Evolutionary conservation across 2,888 invertebrate species (phyloP), one percentile per base, ranked within the genome.

Genomic region (Macrophya alboannulata): DNA sequence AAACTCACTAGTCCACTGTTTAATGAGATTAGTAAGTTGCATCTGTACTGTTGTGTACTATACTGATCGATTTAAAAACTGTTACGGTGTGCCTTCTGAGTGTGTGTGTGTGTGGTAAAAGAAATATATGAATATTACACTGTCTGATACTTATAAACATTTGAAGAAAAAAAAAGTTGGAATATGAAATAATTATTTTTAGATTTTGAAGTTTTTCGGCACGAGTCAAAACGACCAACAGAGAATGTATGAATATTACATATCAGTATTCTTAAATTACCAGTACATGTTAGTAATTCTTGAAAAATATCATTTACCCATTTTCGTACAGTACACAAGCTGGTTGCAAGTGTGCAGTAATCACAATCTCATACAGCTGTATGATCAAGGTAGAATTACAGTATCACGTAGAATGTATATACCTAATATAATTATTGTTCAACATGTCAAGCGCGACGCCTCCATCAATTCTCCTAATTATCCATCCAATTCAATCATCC

Each of bases 241-340:
- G 21, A 51, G 59, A 17, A 15, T 45, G 25, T 25, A 55, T 1
- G 17, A 59, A 79, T 17, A 59, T 31, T 45, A 21, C 25, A 31
- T 55, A 62, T 43, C 25, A 12, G 37, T 81, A 43, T 81, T 21
- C 25, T 81, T 43, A 5, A 25, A 31, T 48, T 51, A 74, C 5
- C 40, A 21, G 4, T 55, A 4, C 9, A 55, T n/a, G 12, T 62
- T 86, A 31, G 12, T 21, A 9, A 21, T 43, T 43, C 15, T 43
- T 62, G 40, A 17, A n/a, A 59, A 62, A 43, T 62, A 62, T 45
- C 81, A 87, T 86, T 86, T 88, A 31, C 31, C 31, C 3, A 86
- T 90, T 90, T 90, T 89, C 90, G 88, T 87, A 89, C 90, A 91
- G 91, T 90, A 90, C 89, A 92, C 90, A 90, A 89, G 88, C 89